phyloP scores from a whole-genome alignment of 2,888 invertebrate genomes.

The Amblyjoppa fuscipennis region DNA sequence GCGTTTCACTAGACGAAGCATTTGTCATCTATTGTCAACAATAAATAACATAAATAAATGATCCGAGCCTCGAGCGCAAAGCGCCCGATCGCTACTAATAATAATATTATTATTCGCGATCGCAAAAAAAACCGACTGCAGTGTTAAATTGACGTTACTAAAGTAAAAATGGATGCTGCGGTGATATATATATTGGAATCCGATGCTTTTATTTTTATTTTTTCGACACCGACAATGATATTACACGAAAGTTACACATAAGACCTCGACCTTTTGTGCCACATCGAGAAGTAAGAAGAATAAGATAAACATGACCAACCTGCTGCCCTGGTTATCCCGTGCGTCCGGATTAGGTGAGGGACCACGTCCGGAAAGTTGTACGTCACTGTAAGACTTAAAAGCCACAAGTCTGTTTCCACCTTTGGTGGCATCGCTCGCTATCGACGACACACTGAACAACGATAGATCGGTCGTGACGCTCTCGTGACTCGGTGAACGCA shows the following conservation, averaged over 20 bases:
- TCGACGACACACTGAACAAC: constrained; percentile 91
- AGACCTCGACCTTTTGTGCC: background rate
- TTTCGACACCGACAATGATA: background rate
- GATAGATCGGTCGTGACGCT: constrained; percentile 94
- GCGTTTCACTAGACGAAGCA: too few species aligned
- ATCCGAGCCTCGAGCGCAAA: too few species aligned
- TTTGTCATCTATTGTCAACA: too few species aligned
- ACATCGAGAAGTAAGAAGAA: background rate
- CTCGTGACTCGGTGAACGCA: constrained; percentile 93
- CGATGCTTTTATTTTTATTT: too few species aligned
- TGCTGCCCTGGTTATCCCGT: constrained; percentile 80
- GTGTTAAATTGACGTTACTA: too few species aligned
- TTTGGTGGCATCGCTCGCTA: constrained; percentile 86
- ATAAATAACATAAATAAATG: too few species aligned
- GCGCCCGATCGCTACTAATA: too few species aligned
- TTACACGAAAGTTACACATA: background rate
- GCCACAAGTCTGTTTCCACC: constrained; percentile 85
- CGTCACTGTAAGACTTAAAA: constrained; percentile 86
- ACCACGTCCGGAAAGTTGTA: constrained; percentile 86
- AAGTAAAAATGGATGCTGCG: too few species aligned
- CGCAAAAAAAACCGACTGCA: too few species aligned
- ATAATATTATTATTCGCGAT: too few species aligned
- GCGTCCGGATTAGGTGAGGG: constrained; percentile 91
- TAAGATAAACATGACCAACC: constrained; percentile 72
- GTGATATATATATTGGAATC: too few species aligned